A percentile compares a stretch with the other conserved stretches of the same genome.
phyloP scores from a whole-genome alignment of 2,113 vertebrate species.

The Myocastor coypus region DNA sequence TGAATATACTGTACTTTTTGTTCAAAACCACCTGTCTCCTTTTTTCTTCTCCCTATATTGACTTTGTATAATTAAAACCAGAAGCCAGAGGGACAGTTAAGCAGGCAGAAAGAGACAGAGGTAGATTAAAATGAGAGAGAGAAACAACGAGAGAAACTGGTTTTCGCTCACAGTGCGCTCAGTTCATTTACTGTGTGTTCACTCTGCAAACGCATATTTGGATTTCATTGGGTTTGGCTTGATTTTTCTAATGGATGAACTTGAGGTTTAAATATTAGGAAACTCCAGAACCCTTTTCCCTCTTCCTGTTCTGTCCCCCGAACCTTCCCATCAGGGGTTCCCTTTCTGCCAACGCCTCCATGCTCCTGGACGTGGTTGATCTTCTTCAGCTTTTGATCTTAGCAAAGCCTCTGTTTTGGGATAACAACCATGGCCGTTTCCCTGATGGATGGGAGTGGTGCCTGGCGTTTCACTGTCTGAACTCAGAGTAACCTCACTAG shows the following conservation, averaged over 20 bases:
- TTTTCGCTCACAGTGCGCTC: neutral
- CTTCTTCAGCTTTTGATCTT: neutral
- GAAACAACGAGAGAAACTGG: neutral
- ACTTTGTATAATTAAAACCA: neutral
- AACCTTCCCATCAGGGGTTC: neutral
- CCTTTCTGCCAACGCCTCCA: neutral
- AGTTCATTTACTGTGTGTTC: neutral
- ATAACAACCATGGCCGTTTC: rapidly evolving
- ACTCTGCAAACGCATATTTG: neutral
- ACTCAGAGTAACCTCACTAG: too few species aligned
- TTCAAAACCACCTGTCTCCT: neutral
- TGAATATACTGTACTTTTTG: too few species aligned
- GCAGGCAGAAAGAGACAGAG: neutral
- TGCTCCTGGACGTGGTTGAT: neutral
- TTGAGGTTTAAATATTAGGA: neutral
- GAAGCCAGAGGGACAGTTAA: too few species aligned
- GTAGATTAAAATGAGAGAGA: neutral
- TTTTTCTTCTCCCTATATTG: neutral
- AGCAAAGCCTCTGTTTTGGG: neutral
- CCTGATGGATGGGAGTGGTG: neutral
- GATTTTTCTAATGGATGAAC: neutral
- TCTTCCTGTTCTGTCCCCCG: rapidly evolving
- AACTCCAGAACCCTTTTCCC: neutral
- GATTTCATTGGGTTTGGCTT: neutral
- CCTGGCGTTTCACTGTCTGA: neutral